phyloP scores from a whole-genome alignment of 2,797 vertebrate species.

The Muscicapa striata region DNA sequence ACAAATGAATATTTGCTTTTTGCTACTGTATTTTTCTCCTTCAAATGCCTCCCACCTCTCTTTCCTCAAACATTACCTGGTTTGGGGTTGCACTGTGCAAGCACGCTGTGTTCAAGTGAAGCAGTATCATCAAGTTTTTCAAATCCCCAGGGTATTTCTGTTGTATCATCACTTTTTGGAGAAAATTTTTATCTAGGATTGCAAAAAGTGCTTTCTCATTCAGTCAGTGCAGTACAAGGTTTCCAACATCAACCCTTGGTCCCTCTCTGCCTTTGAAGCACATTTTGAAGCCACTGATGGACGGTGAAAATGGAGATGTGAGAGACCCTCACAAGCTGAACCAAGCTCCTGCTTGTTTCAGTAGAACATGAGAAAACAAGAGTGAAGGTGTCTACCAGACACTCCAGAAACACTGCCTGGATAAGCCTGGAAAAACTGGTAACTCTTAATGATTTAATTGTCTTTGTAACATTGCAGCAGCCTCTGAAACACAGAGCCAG shows the following conservation, averaged over 20 bases:
- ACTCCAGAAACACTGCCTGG: background rate
- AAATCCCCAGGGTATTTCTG: background rate
- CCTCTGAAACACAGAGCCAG: background rate
- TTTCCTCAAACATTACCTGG: background rate
- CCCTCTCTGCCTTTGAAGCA: background rate
- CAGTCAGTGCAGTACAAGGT: background rate
- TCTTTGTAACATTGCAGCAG: background rate
- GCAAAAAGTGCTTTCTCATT: background rate
- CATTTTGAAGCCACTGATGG: background rate
- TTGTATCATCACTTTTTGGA: background rate
- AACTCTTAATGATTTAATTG: background rate
- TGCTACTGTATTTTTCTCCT: background rate
- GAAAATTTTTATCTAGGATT: background rate
- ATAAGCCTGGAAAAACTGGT: background rate
- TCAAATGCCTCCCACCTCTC: background rate
- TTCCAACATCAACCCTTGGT: background rate
- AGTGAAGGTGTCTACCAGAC: background rate
- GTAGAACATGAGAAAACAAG: background rate
- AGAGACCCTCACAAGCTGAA: background rate
- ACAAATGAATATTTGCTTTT: background rate
- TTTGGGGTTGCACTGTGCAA: background rate
- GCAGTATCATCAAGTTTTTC: background rate
- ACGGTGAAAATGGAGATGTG: accelerated
- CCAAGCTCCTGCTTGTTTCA: background rate
- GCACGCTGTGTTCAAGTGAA: background rate